phyloP scores from a whole-genome alignment of 2,888 invertebrate genomes.

The Pheosia tremula region DNA sequence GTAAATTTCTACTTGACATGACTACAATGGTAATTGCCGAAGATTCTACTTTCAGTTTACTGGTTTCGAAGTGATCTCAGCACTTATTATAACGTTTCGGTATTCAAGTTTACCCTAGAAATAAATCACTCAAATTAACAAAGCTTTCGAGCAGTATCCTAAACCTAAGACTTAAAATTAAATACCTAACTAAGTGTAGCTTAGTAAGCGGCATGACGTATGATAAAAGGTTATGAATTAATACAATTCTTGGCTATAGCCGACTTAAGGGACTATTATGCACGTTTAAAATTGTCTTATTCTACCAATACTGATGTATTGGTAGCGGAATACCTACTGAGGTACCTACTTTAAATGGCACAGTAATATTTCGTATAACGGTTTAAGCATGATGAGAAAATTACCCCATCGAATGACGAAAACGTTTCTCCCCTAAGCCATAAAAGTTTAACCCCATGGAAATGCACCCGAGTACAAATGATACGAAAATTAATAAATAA shows the following conservation, averaged over 20 bases:
- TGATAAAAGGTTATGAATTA: conserved; percentile 35
- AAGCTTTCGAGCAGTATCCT: conserved; percentile 21
- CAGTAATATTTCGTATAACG: not conserved
- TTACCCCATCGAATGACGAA: conserved; percentile 38
- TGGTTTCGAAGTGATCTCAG: conserved; percentile 17
- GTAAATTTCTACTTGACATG: conserved; percentile 15
- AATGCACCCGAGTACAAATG: conserved; percentile 33
- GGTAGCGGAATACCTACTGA: not conserved
- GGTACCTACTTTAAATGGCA: not conserved
- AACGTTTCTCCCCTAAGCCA: conserved; percentile 41
- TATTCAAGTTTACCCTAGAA: conserved; percentile 25
- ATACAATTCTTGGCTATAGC: conserved; percentile 17
- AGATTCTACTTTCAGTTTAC: conserved; percentile 17
- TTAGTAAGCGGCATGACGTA: conserved; percentile 21
- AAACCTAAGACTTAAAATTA: conserved; percentile 26
- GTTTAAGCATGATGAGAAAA: conserved; percentile 13
- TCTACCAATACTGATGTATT: too few relatives aligned
- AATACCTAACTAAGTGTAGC: conserved; percentile 21
- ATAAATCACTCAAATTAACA: conserved; percentile 17
- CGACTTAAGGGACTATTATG: conserved; percentile 1
- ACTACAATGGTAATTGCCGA: conserved; percentile 15
- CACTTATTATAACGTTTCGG: conserved; percentile 20
- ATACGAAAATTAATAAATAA: conserved; percentile 58
- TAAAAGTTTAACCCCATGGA: conserved; percentile 42
- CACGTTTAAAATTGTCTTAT: not conserved